Conservation (phyloP, 2,113 vertebrate genomes). For the Leptobrachium ailaonicum region DNA sequence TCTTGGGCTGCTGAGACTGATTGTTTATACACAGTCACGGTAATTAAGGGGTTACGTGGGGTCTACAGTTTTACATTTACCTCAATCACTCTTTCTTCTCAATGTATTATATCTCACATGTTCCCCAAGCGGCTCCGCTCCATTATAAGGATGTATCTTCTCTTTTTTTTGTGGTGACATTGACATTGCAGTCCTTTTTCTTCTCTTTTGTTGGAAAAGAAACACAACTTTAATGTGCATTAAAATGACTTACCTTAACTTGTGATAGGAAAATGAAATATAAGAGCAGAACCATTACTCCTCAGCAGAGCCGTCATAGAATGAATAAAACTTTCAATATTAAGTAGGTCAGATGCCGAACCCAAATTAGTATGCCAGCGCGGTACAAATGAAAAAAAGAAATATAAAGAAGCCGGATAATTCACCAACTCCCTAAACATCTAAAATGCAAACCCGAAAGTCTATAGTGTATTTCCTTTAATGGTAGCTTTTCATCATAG, state of each 20-base stretch:
- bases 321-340: conserved; percentile 9
- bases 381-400: neutral
- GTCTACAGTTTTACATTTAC: too few species aligned
- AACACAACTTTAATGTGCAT: neutral
- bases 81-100: too few species aligned
- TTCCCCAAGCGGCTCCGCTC: too few species aligned
- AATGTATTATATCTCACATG: too few species aligned
- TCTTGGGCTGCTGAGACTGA: too few species aligned
- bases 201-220: neutral
- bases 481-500: conserved; percentile 7
- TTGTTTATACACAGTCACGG: too few species aligned
- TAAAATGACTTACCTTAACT: conserved; percentile 4
- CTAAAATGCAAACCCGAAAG: conserved; percentile 4
- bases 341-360: conserved; percentile 11
- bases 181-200: neutral
- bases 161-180: too few species aligned
- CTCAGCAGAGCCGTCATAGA: neutral
- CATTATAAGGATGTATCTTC: too few species aligned
- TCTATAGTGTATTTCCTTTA: conserved; percentile 5
- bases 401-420: neutral
- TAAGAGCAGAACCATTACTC: neutral
- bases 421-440: conserved; percentile 21
- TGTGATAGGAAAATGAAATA: conserved; percentile 14
- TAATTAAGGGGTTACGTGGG: too few species aligned
- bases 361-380: conserved; percentile 16